Conservation (phyloP, 2,888 invertebrate species). For the Ormyrus pomaceus region DNA sequence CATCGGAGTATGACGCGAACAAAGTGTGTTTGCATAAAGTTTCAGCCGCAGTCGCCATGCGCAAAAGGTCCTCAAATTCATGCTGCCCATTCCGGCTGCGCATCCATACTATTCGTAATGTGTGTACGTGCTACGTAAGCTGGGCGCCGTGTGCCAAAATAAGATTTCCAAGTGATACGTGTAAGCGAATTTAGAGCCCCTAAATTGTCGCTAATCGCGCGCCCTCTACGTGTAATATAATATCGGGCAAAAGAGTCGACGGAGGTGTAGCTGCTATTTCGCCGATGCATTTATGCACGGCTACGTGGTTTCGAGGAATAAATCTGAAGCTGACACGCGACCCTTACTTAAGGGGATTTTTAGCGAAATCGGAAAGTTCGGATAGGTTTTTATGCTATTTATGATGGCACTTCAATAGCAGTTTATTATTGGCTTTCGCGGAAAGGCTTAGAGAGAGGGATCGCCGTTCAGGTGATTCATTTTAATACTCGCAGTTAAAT, state of each 20-base stretch:
- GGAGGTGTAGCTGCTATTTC: not conserved
- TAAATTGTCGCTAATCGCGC: slow-evolving; percentile 33
- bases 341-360: slow-evolving; percentile 11
- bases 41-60: not conserved
- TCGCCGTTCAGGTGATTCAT: not conserved
- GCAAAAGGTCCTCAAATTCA: slow-evolving; percentile 14
- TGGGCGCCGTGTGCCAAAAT: slow-evolving; percentile 21
- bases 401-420: not conserved
- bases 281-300: not conserved
- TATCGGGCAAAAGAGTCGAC: not conserved
- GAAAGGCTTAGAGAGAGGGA: not conserved
- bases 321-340: not conserved
- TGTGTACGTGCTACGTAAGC: not conserved
- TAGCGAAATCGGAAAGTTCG: slow-evolving; percentile 10
- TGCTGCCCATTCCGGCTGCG: not conserved
- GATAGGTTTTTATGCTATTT: not conserved
- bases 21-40: slow-evolving; percentile 13
- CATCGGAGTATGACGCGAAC: not conserved
- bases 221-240: not conserved
- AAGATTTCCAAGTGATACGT: slow-evolving; percentile 27
- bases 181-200: not conserved
- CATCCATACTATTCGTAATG: too few relatives aligned
- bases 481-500: not conserved
- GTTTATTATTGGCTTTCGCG: slow-evolving; percentile 15
- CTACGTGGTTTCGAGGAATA: not conserved